Evolutionary conservation across 2,888 invertebrate genomes (phyloP), one percentile per base, ranked within the genome.

Genomic region (Synergus japonicus): DNA sequence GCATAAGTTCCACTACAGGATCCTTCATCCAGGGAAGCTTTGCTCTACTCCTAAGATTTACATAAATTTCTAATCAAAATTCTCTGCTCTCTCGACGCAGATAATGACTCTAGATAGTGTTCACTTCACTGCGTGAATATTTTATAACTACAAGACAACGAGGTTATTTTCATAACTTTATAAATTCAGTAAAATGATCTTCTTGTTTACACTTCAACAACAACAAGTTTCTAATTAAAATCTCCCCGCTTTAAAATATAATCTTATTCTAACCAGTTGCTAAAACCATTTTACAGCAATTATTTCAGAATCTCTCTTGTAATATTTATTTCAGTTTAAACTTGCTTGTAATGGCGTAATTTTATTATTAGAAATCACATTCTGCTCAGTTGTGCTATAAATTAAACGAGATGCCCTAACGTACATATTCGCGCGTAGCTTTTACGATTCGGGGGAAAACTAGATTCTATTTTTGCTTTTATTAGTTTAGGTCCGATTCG

Each of bases 401-500:
- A 49, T 67, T 67, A 46, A 67, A 67, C 7, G 49, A 8, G 44
- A 49, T 69, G 15, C 46, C 69, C 49, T 49, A 49, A 18, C 8
- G 46, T 29, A 29, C 29, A 29, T 49, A 73, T 37, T 73, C 10
- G 54, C 37, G 73, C 54, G 49, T 73, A 73, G n/a, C 29, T 29
- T 73, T 49, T 49, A 73, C 73, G 49, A 73, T 10, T 9, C n/a
- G n/a, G 29, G 54, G 49, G 49, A 54, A 73, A 73, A 73, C 73
- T 37, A 73, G 49, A 73, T 49, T 73, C 73, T 73, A 73, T 73
- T 73, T 73, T 37, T 37, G 73, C 54, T 54, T 73, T 73, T 73
- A 73, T 73, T 73, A 73, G 73, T 73, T 73, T 73, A 73, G 73
- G 73, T 73, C 73, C 49, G 49, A 73, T 46, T 73, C 54, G 49